A percentile compares a stretch with the other conserved stretches of the same genome.
phyloP scores from a whole-genome alignment of 2,113 vertebrate genomes.

The Tauraco erythrolophus region DNA sequence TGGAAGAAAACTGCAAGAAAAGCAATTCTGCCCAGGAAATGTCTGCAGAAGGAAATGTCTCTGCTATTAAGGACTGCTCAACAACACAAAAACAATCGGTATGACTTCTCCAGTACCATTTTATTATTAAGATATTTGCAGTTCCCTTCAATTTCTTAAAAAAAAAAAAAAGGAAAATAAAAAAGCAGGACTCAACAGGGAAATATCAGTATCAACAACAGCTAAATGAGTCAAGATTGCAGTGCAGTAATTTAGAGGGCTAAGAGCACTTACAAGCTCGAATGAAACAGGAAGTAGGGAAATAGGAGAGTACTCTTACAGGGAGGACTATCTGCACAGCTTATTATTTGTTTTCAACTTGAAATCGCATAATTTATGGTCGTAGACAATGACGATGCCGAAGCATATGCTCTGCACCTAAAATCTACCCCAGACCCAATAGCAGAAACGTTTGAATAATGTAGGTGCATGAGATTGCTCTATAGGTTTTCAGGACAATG shows the following conservation, averaged over 20 bases:
- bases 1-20: not conserved
- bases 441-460: not conserved
- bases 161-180: not conserved
- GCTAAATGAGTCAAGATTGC: not conserved
- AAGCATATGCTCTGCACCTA: not conserved
- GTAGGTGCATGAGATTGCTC: not conserved
- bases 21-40: not conserved
- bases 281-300: not conserved
- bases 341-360: not conserved
- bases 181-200: not conserved
- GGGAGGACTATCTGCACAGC: not conserved
- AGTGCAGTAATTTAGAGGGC: not conserved
- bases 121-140: not conserved
- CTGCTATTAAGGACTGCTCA: not conserved
- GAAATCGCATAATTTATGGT: not conserved
- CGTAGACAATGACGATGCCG: not conserved
- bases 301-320: not conserved
- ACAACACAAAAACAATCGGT: conserved; percentile 65
- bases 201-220: not conserved
- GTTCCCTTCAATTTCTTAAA: not conserved
- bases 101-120: not conserved
- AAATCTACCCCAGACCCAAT: not conserved
- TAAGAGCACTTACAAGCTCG: not conserved
- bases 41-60: not conserved
- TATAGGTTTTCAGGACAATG: not conserved